Conservation (phyloP, 2,888 invertebrate genomes). For the Stratiomys singularior region DNA sequence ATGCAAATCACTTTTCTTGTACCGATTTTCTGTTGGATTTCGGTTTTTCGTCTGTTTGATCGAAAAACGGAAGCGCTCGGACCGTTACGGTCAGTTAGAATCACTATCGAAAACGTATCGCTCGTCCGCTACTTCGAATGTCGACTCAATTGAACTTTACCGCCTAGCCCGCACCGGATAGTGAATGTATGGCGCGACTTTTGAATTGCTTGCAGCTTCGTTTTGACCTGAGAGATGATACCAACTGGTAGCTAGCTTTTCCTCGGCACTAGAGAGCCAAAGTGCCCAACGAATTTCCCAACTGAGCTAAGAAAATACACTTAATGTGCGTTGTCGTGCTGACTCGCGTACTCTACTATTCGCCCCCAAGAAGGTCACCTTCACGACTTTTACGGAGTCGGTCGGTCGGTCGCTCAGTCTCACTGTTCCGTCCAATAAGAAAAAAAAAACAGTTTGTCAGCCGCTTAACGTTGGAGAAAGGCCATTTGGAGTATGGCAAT, state of each 20-base stretch:
- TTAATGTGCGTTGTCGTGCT: not conserved
- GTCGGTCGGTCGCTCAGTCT: slow-evolving; percentile 14
- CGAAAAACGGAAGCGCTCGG: slow-evolving; percentile 6
- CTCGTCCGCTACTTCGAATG: too few species aligned
- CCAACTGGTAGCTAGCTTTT: too few species aligned
- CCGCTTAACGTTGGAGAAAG: slow-evolving; percentile 7
- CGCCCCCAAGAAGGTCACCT: slow-evolving; percentile 50
- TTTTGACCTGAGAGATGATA: too few species aligned
- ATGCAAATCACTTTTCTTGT: not conserved
- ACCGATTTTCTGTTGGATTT: not conserved
- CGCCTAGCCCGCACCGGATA: too few species aligned
- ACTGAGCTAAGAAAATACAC: slow-evolving; percentile 1
- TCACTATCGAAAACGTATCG: not conserved
- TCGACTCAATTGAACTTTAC: too few species aligned
- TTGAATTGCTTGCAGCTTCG: too few species aligned
- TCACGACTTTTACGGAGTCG: slow-evolving; percentile 37
- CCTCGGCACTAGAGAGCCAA: too few species aligned
- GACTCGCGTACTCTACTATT: slow-evolving; percentile 39
- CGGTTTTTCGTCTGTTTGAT: not conserved
- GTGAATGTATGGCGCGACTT: too few species aligned
- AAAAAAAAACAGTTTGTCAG: slow-evolving; percentile 12
- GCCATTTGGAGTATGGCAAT: not conserved
- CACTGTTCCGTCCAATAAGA: slow-evolving; percentile 24
- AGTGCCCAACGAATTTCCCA: not conserved
- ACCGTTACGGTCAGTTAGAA: slow-evolving; percentile 23